phyloP scores from a whole-genome alignment of 2,113 vertebrate species.

The Clarias batrachus region DNA sequence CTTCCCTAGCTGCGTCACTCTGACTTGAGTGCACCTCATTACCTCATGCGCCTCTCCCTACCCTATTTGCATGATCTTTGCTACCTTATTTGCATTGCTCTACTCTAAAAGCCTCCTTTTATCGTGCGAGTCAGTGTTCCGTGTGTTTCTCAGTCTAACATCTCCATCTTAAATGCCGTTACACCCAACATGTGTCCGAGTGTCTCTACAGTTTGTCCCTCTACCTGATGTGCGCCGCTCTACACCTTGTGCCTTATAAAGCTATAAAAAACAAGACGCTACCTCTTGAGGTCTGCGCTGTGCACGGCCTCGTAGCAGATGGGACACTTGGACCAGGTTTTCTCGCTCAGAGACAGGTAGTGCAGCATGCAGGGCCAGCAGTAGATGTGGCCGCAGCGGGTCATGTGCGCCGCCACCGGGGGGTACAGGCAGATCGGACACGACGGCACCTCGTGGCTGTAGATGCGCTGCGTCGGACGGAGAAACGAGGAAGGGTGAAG shows the following conservation, averaged over 20 bases:
- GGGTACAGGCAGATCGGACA: conserved; percentile 98
- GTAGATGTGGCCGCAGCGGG: conserved; percentile 95
- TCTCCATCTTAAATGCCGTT: too few species aligned
- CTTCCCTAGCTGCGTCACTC: neutral
- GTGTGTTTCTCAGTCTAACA: too few species aligned
- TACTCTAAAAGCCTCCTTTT: too few species aligned
- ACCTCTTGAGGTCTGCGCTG: conserved; percentile 94
- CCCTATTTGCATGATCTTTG: neutral
- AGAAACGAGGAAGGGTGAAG: conserved; percentile 11
- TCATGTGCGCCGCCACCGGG: conserved; percentile 93
- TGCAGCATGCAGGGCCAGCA: conserved; percentile 98
- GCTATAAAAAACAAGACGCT: conserved; percentile 9
- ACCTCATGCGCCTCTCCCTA: neutral
- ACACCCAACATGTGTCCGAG: too few species aligned
- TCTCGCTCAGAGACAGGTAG: conserved; percentile 92
- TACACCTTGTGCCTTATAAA: too few species aligned
- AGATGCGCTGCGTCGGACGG: conserved; percentile 79
- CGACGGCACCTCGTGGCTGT: conserved; percentile 97
- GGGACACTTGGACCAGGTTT: conserved; percentile 95
- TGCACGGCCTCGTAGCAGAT: conserved; percentile 95
- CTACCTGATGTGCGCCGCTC: too few species aligned
- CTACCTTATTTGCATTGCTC: too few species aligned
- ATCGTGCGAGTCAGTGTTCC: too few species aligned
- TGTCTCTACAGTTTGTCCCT: too few species aligned
- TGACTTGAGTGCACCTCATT: neutral